These are phyloP conservation scores for Drosophila leonis DNA, from an alignment of 2,888 invertebrate species.

Conservation along the genomic window DNA sequence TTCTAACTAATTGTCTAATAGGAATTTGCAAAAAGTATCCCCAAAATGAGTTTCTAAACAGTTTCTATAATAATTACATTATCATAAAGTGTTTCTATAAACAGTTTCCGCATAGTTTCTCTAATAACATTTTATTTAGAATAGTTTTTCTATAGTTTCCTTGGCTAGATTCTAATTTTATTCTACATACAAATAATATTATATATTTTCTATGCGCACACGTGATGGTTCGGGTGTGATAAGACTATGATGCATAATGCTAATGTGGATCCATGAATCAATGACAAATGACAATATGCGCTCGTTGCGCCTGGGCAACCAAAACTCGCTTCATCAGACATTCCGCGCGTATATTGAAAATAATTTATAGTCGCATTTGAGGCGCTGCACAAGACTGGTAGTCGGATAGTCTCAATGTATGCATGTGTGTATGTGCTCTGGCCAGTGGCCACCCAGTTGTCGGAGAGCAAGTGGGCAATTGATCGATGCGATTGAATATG, in stretches of 20 bases:
- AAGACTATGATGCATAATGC: constrained; percentile 27
- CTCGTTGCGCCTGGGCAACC: constrained; percentile 28
- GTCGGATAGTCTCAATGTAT: constrained; percentile 18
- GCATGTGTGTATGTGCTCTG: constrained; percentile 10
- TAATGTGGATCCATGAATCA: constrained; percentile 52
- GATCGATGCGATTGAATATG: constrained; percentile 63
- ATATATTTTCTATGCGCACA: constrained; percentile 8
- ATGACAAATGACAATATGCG: constrained; percentile 34
- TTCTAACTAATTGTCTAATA: too few relatives aligned
- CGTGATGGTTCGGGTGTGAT: constrained; percentile 14
- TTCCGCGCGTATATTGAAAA: constrained; percentile 58
- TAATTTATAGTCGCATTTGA: constrained; percentile 74
- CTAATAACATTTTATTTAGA: too few relatives aligned
- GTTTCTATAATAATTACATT: too few relatives aligned
- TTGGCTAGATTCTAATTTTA: too few relatives aligned
- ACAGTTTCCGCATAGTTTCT: not conserved
- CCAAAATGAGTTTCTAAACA: not conserved
- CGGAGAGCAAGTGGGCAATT: constrained; percentile 55
- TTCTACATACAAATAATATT: not conserved
- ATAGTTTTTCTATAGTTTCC: not conserved
- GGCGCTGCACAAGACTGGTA: constrained; percentile 65
- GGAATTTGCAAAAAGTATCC: too few relatives aligned
- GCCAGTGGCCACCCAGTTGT: constrained; percentile 64
- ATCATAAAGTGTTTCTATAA: not conserved
- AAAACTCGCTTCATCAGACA: constrained; percentile 55